Evolutionary conservation across 2,113 vertebrate genomes (phyloP), one percentile per base, ranked within the genome.

Genomic region (Oryzias melastigma): DNA sequence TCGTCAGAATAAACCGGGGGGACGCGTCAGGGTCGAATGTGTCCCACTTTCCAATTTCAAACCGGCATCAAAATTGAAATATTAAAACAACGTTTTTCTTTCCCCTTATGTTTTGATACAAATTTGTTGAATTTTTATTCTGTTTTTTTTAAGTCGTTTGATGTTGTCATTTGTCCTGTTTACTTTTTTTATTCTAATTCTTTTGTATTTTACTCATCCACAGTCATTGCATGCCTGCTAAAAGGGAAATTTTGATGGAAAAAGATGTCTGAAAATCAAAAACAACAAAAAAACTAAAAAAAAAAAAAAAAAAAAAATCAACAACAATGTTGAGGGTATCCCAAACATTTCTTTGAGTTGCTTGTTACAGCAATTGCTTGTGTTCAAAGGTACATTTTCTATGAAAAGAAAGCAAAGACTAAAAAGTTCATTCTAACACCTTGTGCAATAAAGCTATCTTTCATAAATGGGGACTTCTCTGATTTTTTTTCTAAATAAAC

Each of bases 381-480:
- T 94, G 95, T 98, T 96, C 94, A 95, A 92, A 90, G 91, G 94
- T 95, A 98, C 93, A 91, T 96, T 98, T 97, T 98, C 93, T 96
- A 98, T 97, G 92, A 95, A 92, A 93, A 90, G 89, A 88, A 88
- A 93, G 92, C 93, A 94, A 95, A 92, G 93, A 88, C 93, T 94
- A 95, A 95, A 95, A 93, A 94, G 85, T 91, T 88, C 91, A 91
- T 91, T 91, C 92, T 95, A 95, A 95, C 93, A 93, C 94, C 93
- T 95, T 96, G 95, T 97, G 96, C 96, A 98, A 98, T 98, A 98
- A 98, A 98, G 94, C 93, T 98, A 97, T 98, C 93, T 98, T 98
- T 98, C 92, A 97, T 29, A 66, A 67, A 69, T 80, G 70, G 83
- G 77, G 92, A 42, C 76, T 82, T 82, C 83, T 79, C 78, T 87